Evolutionary conservation across 1,140 invertebrate species (phyloP).

Genomic region (Amphibalanus amphitrite): DNA sequence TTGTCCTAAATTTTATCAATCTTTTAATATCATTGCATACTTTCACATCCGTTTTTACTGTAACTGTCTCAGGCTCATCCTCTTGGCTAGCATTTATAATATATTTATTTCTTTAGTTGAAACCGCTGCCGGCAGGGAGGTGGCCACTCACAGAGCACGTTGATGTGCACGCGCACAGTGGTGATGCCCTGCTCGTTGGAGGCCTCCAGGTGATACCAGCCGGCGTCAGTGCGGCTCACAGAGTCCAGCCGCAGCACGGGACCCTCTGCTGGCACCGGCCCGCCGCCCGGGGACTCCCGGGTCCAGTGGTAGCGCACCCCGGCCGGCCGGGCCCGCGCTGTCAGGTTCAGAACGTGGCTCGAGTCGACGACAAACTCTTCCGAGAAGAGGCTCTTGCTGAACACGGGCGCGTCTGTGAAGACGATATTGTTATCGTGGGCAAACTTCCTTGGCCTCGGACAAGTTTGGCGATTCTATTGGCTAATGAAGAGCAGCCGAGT

Average conservation of each 20-base stretch:
- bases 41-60: too few species aligned
- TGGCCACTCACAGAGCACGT: slow-evolving; percentile 75
- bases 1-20: too few species aligned
- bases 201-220: slow-evolving; percentile 49
- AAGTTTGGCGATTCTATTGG: too few species aligned
- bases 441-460: too few species aligned
- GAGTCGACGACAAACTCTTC: background rate
- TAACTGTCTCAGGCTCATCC: too few species aligned
- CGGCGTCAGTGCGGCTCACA: slow-evolving; percentile 37
- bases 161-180: slow-evolving; percentile 55
- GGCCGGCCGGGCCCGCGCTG: slow-evolving; percentile 65
- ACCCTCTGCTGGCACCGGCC: slow-evolving; percentile 51
- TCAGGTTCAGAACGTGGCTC: slow-evolving; percentile 46
- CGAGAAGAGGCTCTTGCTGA: background rate
- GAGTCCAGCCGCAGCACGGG: slow-evolving; percentile 63
- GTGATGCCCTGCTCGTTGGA: slow-evolving; percentile 41
- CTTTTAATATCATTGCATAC: too few species aligned
- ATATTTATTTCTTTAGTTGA: too few species aligned
- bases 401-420: background rate
- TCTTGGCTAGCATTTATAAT: too few species aligned
- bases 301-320: slow-evolving; percentile 68
- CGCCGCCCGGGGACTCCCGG: slow-evolving; percentile 39
- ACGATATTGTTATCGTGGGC: background rate
- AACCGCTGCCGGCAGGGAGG: too few species aligned
- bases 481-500: too few species aligned